phyloP scores from a whole-genome alignment of 2,113 vertebrate species.

The Salvelinus alpinus region DNA sequence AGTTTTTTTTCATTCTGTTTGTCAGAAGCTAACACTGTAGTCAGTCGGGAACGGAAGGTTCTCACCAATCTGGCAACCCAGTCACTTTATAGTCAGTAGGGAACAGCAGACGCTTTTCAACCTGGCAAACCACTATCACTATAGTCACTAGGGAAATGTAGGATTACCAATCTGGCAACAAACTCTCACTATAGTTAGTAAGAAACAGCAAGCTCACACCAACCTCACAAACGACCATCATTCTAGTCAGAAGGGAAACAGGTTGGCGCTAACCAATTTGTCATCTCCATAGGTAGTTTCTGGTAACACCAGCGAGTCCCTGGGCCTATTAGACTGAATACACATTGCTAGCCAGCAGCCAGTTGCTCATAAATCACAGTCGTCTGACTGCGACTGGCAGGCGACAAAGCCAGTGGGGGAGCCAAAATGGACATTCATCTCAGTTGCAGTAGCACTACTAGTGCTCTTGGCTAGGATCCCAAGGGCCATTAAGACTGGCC shows the following conservation, averaged over 20 bases:
- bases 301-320: neutral
- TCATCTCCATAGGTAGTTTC: neutral
- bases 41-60: too few species aligned
- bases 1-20: too few species aligned
- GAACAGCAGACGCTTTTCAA: too few species aligned
- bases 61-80: too few species aligned
- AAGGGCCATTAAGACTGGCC: constrained; percentile 12
- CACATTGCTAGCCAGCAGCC: constrained; percentile 5
- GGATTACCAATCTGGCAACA: too few species aligned
- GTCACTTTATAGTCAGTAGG: too few species aligned
- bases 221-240: neutral
- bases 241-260: too few species aligned
- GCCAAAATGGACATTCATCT: neutral
- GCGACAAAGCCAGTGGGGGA: neutral
- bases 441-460: neutral
- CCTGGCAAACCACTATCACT: too few species aligned
- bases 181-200: too few species aligned
- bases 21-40: too few species aligned
- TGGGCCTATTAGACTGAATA: constrained; percentile 18
- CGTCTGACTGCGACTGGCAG: constrained; percentile 12
- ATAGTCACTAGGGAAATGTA: too few species aligned
- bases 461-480: constrained; percentile 35
- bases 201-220: neutral
- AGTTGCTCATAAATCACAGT: constrained; percentile 19
- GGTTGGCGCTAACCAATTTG: neutral